A percentile compares a stretch with the other conserved stretches of the same genome.
Evolutionary conservation across 2,797 vertebrate species (phyloP).

Genomic region (Notolepis coatsorum): DNA sequence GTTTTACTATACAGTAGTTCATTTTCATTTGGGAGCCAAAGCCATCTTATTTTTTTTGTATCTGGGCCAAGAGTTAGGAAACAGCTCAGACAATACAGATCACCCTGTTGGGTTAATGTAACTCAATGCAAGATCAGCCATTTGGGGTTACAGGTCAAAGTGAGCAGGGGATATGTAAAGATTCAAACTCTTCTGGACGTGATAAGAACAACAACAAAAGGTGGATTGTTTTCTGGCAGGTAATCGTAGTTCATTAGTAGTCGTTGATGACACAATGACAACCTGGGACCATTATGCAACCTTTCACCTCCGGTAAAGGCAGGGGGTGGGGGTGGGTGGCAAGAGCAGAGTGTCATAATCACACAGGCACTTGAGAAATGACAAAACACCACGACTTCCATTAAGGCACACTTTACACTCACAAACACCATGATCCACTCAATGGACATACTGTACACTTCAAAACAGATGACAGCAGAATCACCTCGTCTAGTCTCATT

Average conservation of each 20-base stretch:
- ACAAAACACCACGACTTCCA: conserved; percentile 77
- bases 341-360: conserved; percentile 62
- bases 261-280: not conserved
- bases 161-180: too few relatives aligned
- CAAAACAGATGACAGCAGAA: conserved; percentile 24
- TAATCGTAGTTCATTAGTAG: not conserved
- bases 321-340: not conserved
- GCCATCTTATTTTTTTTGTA: too few relatives aligned
- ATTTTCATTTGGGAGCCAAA: too few relatives aligned
- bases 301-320: conserved; percentile 21
- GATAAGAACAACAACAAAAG: not conserved
- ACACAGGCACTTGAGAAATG: conserved; percentile 91
- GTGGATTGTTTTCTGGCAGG: not conserved
- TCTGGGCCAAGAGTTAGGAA: conserved; percentile 5
- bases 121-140: not conserved
- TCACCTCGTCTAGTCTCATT: not conserved
- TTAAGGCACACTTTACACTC: conserved; percentile 80
- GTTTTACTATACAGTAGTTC: conserved; percentile 31
- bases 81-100: conserved; percentile 11
- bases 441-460: conserved; percentile 13
- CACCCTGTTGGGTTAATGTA: not conserved
- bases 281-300: conserved; percentile 17
- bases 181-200: not conserved
- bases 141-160: not conserved
- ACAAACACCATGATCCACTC: conserved; percentile 40